Percentiles rank a stretch among this genome's conserved stretches.
phyloP scores from a whole-genome alignment of 2,888 invertebrate genomes.

The Tiliacea aurago region DNA sequence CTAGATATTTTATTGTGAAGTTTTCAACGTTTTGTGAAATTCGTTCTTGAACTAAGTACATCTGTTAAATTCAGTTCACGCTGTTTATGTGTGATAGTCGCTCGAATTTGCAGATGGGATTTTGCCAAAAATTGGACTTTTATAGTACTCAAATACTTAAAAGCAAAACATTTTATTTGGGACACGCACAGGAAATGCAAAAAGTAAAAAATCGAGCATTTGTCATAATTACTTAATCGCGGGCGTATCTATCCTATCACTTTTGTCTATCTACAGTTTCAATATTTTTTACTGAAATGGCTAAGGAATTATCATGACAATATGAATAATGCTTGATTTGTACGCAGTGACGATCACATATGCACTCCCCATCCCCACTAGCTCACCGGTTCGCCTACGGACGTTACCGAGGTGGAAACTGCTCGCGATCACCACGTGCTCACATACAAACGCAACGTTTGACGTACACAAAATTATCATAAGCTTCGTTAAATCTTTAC shows the following conservation, averaged over 20 bases:
- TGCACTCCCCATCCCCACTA: slow-evolving; percentile 61
- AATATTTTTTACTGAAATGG: not conserved
- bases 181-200: too few relatives aligned
- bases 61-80: slow-evolving; percentile 12
- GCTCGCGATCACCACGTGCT: slow-evolving; percentile 59
- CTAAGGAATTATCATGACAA: slow-evolving; percentile 44
- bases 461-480: slow-evolving; percentile 27
- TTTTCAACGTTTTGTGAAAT: slow-evolving; percentile 21
- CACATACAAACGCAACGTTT: slow-evolving; percentile 26
- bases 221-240: slow-evolving; percentile 5
- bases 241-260: not conserved
- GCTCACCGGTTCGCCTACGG: slow-evolving; percentile 53
- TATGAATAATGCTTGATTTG: slow-evolving; percentile 34
- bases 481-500: slow-evolving; percentile 35
- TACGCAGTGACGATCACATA: slow-evolving; percentile 63
- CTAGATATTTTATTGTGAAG: slow-evolving; percentile 3
- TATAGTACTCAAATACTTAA: slow-evolving; percentile 12
- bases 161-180: too few relatives aligned
- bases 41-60: slow-evolving; percentile 19
- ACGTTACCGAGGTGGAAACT: slow-evolving; percentile 42
- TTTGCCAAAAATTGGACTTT: slow-evolving; percentile 16
- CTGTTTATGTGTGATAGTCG: slow-evolving; percentile 28
- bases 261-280: not conserved
- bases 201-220: too few relatives aligned
- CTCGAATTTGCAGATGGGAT: slow-evolving; percentile 5